A percentile compares a stretch with the other conserved stretches of the same genome.
phyloP scores from a whole-genome alignment of 37 sponge, comb jelly and placozoan genomes.

The Mnemiopsis leidyi region DNA sequence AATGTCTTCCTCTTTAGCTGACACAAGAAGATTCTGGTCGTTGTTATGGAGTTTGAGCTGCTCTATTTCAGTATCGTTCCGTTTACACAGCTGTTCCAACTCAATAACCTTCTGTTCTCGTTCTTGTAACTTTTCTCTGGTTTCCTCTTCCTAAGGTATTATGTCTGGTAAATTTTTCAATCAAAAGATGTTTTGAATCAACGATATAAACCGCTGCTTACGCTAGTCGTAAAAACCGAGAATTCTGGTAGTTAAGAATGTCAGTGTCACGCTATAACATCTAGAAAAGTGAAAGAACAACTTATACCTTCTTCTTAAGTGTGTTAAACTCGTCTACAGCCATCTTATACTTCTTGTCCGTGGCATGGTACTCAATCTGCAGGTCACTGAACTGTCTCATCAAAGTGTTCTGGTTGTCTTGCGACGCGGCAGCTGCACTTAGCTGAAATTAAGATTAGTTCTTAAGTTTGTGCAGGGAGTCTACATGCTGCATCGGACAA shows the following conservation, averaged over 20 bases:
- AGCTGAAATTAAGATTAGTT: background rate
- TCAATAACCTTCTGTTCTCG: constrained; percentile 84
- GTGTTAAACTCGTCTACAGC: constrained; percentile 12
- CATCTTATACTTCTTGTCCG: constrained; percentile 48
- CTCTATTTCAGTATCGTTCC: constrained; percentile 1
- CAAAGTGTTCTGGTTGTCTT: constrained; percentile 52
- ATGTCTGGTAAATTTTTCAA: background rate
- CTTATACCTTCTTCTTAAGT: constrained; percentile 9
- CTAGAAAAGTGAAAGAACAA: no score
- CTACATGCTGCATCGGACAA: no score
- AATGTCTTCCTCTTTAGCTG: constrained; percentile 44
- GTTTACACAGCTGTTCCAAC: constrained; percentile 68
- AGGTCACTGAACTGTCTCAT: constrained; percentile 39
- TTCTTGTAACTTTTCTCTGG: constrained; percentile 67
- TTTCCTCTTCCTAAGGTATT: constrained; percentile 21
- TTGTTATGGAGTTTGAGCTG: constrained; percentile 19
- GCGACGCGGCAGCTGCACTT: background rate
- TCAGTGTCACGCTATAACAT: no score
- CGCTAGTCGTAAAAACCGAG: no score
- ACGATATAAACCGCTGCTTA: background rate
- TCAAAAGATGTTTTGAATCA: background rate
- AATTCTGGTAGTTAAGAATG: no score
- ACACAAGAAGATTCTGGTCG: background rate
- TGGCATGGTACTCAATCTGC: constrained; percentile 27
- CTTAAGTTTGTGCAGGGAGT: no score